Conservation (phyloP, 2,797 vertebrate genomes). For the Sparus aurata region DNA sequence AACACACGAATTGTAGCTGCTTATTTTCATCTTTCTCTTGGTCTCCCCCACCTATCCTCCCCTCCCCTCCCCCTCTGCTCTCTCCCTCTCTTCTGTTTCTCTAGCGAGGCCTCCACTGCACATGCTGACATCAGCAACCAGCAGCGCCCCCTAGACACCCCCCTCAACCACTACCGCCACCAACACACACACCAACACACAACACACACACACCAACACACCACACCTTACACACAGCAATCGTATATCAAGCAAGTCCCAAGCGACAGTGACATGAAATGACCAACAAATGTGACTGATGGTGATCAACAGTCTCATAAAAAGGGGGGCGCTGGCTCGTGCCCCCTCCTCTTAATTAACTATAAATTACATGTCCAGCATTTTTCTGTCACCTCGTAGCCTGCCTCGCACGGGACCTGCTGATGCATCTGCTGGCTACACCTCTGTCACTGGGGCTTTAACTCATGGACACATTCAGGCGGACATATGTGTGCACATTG, state of each 20-base stretch:
- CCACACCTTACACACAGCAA: constrained; percentile 25
- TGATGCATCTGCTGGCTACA: constrained; percentile 30
- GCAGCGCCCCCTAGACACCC: constrained; percentile 69
- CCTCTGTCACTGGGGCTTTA: constrained; percentile 28
- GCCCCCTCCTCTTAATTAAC: constrained; percentile 64
- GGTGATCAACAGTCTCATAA: constrained; percentile 64
- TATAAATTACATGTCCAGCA: constrained; percentile 57
- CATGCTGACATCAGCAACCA: constrained; percentile 89
- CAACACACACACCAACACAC: constrained; percentile 26
- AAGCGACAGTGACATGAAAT: constrained; percentile 57
- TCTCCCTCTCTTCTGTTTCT: constrained; percentile 41
- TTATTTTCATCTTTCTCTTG: constrained; percentile 46
- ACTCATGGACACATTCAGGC: not conserved
- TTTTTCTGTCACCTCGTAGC: constrained; percentile 23
- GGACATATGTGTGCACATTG: constrained; percentile 14
- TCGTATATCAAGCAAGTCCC: constrained; percentile 60
- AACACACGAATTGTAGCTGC: constrained; percentile 31
- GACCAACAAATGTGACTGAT: constrained; percentile 64
- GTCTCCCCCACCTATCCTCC: constrained; percentile 37
- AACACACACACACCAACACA: too few relatives aligned
- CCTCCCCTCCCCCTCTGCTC: constrained; percentile 4
- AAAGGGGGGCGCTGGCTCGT: constrained; percentile 40
- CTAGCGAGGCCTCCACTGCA: constrained; percentile 71
- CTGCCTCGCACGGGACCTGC: constrained; percentile 13
- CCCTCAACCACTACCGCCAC: constrained; percentile 5